A percentile compares a stretch with the other conserved stretches of the same genome.
These are phyloP conservation scores for Acanthopagrus latus DNA, from an alignment of 2,797 vertebrate genomes.

Conservation along the genomic window DNA sequence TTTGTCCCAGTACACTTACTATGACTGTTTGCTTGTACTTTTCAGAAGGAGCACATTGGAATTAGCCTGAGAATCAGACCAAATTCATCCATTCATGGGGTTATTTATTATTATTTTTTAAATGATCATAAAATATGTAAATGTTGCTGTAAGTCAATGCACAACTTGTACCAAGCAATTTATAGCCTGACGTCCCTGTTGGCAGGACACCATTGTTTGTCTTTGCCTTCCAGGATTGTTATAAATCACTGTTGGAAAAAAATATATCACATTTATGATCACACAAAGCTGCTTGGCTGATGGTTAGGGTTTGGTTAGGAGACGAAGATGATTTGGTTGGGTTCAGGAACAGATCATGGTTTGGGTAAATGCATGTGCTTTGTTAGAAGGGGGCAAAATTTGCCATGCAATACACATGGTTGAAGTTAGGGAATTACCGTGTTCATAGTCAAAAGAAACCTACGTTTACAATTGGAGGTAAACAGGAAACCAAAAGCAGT, in stretches of 20 bases:
- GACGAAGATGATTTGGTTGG: background rate
- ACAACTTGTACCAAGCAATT: too few species aligned
- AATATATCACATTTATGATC: background rate
- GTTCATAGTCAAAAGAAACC: background rate
- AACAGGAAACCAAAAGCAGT: background rate
- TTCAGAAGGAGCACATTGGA: background rate
- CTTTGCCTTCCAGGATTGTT: background rate
- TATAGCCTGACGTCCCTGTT: background rate
- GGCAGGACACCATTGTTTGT: background rate
- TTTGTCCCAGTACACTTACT: slow-evolving; percentile 30
- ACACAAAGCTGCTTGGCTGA: background rate
- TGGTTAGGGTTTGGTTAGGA: background rate
- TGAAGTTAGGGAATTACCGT: background rate
- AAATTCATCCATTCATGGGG: background rate
- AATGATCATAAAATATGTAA: background rate
- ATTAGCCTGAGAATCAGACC: background rate
- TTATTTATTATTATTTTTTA: background rate
- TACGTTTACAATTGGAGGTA: too few species aligned
- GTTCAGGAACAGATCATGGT: background rate
- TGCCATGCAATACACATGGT: background rate
- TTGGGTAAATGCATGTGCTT: background rate
- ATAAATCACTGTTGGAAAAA: background rate
- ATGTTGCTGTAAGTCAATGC: background rate
- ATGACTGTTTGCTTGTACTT: slow-evolving; percentile 15
- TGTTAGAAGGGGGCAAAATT: background rate